Evolutionary conservation across 2,113 vertebrate species (phyloP).

Genomic region (Helogale parvula): DNA sequence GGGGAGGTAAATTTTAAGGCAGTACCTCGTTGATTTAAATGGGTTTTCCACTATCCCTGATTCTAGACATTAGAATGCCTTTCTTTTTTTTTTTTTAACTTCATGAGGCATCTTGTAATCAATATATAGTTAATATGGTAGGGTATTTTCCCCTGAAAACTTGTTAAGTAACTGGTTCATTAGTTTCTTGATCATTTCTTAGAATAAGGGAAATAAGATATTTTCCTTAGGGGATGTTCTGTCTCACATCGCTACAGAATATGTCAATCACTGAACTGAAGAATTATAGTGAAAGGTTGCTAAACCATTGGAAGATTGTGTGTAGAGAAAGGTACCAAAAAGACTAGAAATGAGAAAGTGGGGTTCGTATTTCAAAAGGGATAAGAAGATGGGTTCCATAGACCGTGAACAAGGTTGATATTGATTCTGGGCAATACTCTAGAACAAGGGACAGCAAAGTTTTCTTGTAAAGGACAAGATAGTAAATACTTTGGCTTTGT

Average conservation of each 20-base stretch:
- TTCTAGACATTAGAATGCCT: neutral
- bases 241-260: neutral
- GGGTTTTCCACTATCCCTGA: neutral
- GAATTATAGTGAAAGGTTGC: neutral
- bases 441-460: neutral
- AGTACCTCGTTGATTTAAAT: conserved; percentile 1
- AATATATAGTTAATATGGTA: neutral
- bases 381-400: neutral
- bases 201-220: neutral
- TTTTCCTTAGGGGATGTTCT: neutral
- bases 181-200: neutral
- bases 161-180: neutral
- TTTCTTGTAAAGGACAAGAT: neutral
- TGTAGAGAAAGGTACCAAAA: neutral
- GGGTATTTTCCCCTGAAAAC: neutral
- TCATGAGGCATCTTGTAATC: neutral
- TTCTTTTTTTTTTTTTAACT: neutral
- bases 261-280: neutral
- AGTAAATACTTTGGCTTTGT: neutral
- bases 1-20: neutral
- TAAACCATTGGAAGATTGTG: neutral
- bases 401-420: neutral
- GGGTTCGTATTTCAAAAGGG: neutral
- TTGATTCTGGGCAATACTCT: neutral
- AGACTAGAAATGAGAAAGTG: neutral